Percentiles rank a stretch among this genome's conserved stretches.
Conservation (phyloP, 2,888 invertebrate genomes). For the Ptilodon capucinus region DNA sequence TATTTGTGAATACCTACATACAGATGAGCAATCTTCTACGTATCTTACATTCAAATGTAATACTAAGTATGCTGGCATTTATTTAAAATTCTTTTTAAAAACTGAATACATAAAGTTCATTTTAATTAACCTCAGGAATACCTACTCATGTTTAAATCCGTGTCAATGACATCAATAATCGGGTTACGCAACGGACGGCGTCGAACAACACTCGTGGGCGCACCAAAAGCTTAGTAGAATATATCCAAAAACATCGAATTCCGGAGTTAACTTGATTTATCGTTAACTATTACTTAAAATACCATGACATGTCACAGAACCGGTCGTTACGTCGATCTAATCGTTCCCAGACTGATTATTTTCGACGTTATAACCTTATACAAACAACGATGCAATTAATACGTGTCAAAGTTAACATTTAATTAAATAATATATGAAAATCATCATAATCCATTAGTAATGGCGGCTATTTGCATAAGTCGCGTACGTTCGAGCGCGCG, state of each 20-base stretch:
- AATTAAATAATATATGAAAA: slow-evolving; percentile 65
- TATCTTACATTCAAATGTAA: not conserved
- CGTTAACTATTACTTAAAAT: slow-evolving; percentile 60
- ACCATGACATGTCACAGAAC: slow-evolving; percentile 62
- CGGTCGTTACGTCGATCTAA: slow-evolving; percentile 60
- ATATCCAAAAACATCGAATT: slow-evolving; percentile 39
- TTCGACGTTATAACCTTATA: slow-evolving; percentile 63
- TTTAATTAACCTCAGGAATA: slow-evolving; percentile 26
- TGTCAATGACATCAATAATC: not conserved
- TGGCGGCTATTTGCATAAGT: slow-evolving; percentile 30
- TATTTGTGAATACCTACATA: no score
- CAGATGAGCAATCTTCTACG: not conserved
- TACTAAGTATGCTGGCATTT: not conserved
- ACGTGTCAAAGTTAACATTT: slow-evolving; percentile 72
- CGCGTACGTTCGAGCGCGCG: slow-evolving; percentile 6
- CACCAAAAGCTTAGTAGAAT: slow-evolving; percentile 37
- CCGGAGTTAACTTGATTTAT: slow-evolving; percentile 53
- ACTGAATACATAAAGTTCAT: not conserved
- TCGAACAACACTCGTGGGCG: slow-evolving; percentile 32
- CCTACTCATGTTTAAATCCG: not conserved
- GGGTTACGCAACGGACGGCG: not conserved
- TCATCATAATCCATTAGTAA: slow-evolving; percentile 48
- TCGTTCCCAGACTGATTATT: slow-evolving; percentile 58
- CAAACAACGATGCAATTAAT: slow-evolving; percentile 68
- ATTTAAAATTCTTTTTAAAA: not conserved